These are phyloP conservation scores for Albula glossodonta DNA, from an alignment of 2,113 vertebrate genomes.

Conservation along the genomic window DNA sequence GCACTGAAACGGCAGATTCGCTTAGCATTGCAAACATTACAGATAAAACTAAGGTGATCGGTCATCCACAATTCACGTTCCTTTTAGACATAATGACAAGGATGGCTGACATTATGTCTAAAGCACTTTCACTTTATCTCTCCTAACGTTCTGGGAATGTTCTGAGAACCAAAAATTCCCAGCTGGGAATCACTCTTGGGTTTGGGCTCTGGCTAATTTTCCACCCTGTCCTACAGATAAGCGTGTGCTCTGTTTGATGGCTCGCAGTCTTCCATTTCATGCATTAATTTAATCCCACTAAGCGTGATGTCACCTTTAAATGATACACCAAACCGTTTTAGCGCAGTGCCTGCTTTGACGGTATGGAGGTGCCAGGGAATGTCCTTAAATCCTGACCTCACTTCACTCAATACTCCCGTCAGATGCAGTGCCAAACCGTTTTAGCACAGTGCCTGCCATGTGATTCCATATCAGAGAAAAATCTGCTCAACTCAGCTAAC, in stretches of 20 bases:
- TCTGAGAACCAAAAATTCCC: too few relatives aligned
- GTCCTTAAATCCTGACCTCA: not conserved
- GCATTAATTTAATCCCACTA: conserved; percentile 14
- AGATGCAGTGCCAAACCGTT: not conserved
- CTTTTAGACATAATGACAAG: too few relatives aligned
- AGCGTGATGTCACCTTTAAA: not conserved
- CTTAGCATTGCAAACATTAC: too few relatives aligned
- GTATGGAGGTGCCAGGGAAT: not conserved
- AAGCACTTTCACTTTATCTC: too few relatives aligned
- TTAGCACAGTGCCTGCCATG: not conserved
- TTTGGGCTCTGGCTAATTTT: too few relatives aligned
- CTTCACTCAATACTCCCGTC: not conserved
- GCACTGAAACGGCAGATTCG: too few relatives aligned
- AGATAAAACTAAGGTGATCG: too few relatives aligned
- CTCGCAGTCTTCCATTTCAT: not conserved
- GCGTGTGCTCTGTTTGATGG: not conserved
- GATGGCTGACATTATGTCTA: too few relatives aligned
- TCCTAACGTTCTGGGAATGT: too few relatives aligned
- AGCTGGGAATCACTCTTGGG: too few relatives aligned
- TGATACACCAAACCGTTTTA: not conserved
- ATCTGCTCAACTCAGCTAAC: not conserved
- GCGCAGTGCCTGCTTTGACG: not conserved
- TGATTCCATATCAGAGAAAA: not conserved
- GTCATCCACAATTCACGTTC: too few relatives aligned
- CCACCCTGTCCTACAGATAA: too few relatives aligned